Percentiles rank a stretch among this genome's conserved stretches.
These are phyloP conservation scores for Oryzias celebensis DNA, from an alignment of 2,113 vertebrate genomes.

Conservation along the genomic window DNA sequence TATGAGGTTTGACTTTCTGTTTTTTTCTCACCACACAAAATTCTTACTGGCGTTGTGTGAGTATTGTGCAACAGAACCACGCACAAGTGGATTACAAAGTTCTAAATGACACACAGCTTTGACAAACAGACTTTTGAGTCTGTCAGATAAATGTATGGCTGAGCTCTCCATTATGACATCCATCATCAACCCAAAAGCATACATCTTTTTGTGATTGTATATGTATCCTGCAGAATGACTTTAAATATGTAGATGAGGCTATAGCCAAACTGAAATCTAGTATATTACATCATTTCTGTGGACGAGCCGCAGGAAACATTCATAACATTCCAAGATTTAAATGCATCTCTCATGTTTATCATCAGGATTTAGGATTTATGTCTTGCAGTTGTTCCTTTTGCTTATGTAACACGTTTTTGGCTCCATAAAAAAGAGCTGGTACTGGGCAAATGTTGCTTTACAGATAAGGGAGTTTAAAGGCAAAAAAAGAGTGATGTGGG, in stretches of 20 bases:
- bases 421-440: constrained; percentile 11
- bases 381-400: constrained; percentile 1
- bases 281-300: constrained; percentile 48
- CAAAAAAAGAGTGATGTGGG: constrained; percentile 6
- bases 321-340: constrained; percentile 45
- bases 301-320: constrained; percentile 30
- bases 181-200: constrained; percentile 3
- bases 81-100: not conserved
- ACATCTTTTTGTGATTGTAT: constrained; percentile 16
- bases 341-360: constrained; percentile 14
- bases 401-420: not conserved
- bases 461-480: constrained; percentile 16
- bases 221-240: not conserved
- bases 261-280: constrained; percentile 10
- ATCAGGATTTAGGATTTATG: constrained; percentile 18
- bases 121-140: not conserved
- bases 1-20: constrained; percentile 10
- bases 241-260: constrained; percentile 22
- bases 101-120: not conserved
- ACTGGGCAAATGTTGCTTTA: constrained; percentile 2
- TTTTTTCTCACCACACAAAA: constrained; percentile 11
- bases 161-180: not conserved
- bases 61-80: constrained; percentile 11
- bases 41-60: constrained; percentile 2
- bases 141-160: too few species aligned